phyloP scores from a whole-genome alignment of 2,888 invertebrate genomes.

The Dichetophora obliterata region DNA sequence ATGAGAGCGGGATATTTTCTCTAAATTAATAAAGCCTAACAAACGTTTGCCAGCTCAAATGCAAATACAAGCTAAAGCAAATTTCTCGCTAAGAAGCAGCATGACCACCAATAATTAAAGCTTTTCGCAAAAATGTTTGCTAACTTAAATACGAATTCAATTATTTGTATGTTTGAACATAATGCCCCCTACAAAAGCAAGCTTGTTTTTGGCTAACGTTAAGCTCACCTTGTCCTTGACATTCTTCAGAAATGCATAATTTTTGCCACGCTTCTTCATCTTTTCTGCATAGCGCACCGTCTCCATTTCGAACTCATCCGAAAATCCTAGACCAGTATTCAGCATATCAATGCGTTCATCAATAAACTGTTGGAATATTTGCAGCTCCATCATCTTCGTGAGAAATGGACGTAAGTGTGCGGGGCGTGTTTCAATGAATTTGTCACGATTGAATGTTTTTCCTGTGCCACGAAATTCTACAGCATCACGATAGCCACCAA shows the following conservation, averaged over 20 bases:
- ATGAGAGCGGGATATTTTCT: background rate
- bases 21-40: background rate
- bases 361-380: slow-evolving; percentile 95
- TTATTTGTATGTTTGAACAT: background rate
- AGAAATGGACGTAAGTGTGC: slow-evolving; percentile 89
- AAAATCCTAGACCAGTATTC: slow-evolving; percentile 92
- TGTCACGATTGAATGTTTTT: slow-evolving; percentile 85
- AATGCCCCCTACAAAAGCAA: slow-evolving; percentile 1
- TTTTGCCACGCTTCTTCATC: slow-evolving; percentile 70
- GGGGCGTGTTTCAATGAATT: slow-evolving; percentile 89
- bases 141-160: background rate
- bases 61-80: background rate
- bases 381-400: slow-evolving; percentile 89
- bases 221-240: slow-evolving; percentile 87
- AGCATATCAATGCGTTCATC: slow-evolving; percentile 93
- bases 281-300: slow-evolving; percentile 74
- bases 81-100: slow-evolving; percentile 25
- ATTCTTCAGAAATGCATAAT: slow-evolving; percentile 87
- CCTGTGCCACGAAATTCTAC: slow-evolving; percentile 81
- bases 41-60: slow-evolving; percentile 5
- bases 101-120: slow-evolving; percentile 10
- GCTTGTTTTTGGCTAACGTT: slow-evolving; percentile 6
- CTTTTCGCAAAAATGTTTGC: background rate
- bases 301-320: slow-evolving; percentile 96
- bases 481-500: slow-evolving; percentile 95